These are phyloP conservation scores for Periophthalmus magnuspinnatus DNA, from an alignment of 2,797 vertebrate species.

Conservation along the genomic window DNA sequence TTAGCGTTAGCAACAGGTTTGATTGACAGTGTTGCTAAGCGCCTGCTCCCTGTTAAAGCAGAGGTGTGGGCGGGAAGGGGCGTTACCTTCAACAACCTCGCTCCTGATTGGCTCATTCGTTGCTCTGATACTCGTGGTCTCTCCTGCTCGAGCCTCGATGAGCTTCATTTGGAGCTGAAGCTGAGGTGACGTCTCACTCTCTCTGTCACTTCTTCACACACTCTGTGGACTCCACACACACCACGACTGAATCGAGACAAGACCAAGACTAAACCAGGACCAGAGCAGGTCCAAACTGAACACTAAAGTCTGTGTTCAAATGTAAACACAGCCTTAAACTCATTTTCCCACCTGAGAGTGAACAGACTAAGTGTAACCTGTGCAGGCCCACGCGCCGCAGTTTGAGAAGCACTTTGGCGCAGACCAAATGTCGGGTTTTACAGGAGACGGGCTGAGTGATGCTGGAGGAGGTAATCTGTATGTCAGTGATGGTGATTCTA, in stretches of 20 bases:
- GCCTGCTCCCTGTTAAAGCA: too few species aligned
- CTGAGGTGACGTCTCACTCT: too few species aligned
- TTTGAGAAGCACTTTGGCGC: constrained; percentile 7
- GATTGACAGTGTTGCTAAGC: too few species aligned
- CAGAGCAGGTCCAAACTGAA: neutral
- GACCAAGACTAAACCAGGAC: neutral
- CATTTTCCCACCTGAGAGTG: neutral
- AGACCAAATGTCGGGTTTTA: constrained; percentile 18
- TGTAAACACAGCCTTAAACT: neutral
- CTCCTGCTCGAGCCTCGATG: too few species aligned
- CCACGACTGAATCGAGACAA: neutral
- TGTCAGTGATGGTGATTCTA: constrained; percentile 49
- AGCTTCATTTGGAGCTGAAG: too few species aligned
- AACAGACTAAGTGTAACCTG: neutral
- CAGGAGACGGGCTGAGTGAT: constrained; percentile 37
- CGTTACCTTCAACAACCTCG: too few species aligned
- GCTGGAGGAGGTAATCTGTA: constrained; percentile 37
- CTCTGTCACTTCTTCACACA: too few species aligned
- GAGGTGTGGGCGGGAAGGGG: too few species aligned
- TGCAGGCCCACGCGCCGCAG: neutral
- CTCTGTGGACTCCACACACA: neutral
- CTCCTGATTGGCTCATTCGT: too few species aligned
- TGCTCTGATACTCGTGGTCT: too few species aligned
- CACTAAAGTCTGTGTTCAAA: neutral
- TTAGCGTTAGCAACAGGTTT: too few species aligned